These are phyloP conservation scores for Drosophila pseudotalamancana DNA, from an alignment of 2,888 invertebrate genomes.

Conservation along the genomic window DNA sequence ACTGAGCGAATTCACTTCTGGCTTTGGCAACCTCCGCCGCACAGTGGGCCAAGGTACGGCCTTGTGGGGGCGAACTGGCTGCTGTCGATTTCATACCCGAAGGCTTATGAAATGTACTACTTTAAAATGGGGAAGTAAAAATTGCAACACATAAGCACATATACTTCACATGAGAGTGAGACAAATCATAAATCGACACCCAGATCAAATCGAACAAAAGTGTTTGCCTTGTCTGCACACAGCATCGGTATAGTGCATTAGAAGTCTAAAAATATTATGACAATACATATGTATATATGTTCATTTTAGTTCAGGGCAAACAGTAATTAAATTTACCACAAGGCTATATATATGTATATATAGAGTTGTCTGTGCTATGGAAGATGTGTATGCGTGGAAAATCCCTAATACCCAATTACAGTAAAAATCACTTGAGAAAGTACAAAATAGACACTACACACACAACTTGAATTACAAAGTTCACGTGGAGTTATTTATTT, in stretches of 20 bases:
- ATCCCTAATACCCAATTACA: constrained; percentile 26
- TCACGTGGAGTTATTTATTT: constrained; percentile 33
- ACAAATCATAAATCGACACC: constrained; percentile 46
- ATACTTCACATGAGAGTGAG: constrained; percentile 15
- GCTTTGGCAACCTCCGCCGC: constrained; percentile 40
- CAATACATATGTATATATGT: constrained; percentile 1
- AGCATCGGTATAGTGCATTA: constrained; percentile 34
- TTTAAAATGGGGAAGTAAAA: constrained; percentile 30
- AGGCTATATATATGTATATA: constrained; percentile 20
- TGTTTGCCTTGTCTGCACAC: constrained; percentile 1
- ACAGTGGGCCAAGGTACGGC: constrained; percentile 62
- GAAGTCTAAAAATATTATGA: constrained; percentile 38
- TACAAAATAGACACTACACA: constrained; percentile 1
- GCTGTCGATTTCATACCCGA: constrained; percentile 21
- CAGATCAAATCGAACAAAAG: constrained; percentile 32
- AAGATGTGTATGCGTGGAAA: constrained; percentile 31
- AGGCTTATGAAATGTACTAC: constrained; percentile 40
- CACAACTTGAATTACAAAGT: constrained; percentile 26
- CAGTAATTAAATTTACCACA: constrained; percentile 36
- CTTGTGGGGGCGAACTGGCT: constrained; percentile 32
- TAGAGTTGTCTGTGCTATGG: constrained; percentile 13
- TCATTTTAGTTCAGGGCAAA: constrained; percentile 25
- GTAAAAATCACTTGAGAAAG: constrained; percentile 21
- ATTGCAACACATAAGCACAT: constrained; percentile 16
- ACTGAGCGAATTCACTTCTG: constrained; percentile 48